phyloP scores from a whole-genome alignment of 2,113 vertebrate genomes.

The Cryptotis parvus region DNA sequence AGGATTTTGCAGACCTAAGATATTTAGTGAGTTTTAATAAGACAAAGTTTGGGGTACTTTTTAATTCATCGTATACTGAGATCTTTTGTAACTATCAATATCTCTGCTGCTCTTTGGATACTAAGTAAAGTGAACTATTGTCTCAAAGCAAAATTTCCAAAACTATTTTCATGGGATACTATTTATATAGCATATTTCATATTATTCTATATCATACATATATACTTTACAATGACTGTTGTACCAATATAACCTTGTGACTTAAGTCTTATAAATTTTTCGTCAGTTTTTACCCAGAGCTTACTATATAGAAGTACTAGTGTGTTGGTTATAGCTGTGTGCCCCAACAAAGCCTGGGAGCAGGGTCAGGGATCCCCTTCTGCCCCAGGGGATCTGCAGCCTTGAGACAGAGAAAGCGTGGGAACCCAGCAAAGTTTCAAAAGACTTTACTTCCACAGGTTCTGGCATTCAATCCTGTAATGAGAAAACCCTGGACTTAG shows the following conservation, averaged over 20 bases:
- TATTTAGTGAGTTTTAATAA: conserved; percentile 74
- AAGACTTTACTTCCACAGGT: too few relatives aligned
- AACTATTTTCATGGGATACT: too few relatives aligned
- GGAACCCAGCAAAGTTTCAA: too few relatives aligned
- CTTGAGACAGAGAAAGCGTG: too few relatives aligned
- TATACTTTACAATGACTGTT: neutral
- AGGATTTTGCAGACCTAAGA: conserved; percentile 75
- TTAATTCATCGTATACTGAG: conserved; percentile 21
- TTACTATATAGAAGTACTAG: neutral
- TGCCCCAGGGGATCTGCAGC: too few relatives aligned
- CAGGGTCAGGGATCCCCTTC: too few relatives aligned
- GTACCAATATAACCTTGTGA: neutral
- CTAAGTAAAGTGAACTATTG: neutral
- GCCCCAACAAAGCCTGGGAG: too few relatives aligned
- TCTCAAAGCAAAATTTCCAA: neutral
- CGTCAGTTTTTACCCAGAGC: conserved; percentile 13
- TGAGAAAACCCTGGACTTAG: too few relatives aligned
- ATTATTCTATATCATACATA: neutral
- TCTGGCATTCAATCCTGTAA: too few relatives aligned
- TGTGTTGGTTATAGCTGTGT: too few relatives aligned
- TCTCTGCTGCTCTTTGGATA: neutral
- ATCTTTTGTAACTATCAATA: conserved; percentile 18
- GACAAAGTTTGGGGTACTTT: conserved; percentile 47
- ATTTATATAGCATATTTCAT: too few relatives aligned
- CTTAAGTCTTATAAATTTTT: neutral